Percentiles rank a stretch among this genome's conserved stretches.
phyloP scores from a whole-genome alignment of 2,888 invertebrate genomes.

The Lasioglossum marginatum region DNA sequence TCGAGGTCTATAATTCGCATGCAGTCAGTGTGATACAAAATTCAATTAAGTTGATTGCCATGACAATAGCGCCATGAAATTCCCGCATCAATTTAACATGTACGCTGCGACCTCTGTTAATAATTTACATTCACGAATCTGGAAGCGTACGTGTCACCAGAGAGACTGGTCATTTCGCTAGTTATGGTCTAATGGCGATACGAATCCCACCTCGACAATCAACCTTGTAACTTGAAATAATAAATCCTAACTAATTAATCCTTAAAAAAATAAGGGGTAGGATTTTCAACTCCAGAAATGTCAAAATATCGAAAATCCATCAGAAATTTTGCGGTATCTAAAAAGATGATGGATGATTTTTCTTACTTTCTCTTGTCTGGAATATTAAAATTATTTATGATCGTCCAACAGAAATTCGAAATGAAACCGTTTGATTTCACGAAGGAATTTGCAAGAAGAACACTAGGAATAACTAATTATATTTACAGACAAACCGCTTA shows the following conservation, averaged over 20 bases:
- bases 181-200: neutral
- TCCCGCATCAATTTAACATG: neutral
- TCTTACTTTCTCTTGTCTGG: neutral
- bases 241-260: neutral
- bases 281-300: neutral
- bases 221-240: neutral
- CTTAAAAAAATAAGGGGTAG: neutral
- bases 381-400: neutral
- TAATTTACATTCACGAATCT: neutral
- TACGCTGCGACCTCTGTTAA: slow-evolving; percentile 2
- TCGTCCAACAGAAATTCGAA: neutral
- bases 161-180: neutral
- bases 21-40: neutral
- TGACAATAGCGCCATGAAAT: neutral
- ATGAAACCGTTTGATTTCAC: no score
- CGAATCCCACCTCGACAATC: neutral
- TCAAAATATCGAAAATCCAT: neutral
- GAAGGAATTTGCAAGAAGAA: no score
- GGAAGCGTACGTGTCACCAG: neutral
- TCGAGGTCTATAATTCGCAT: neutral
- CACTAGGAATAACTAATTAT: neutral
- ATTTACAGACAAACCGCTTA: neutral
- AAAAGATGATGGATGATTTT: neutral
- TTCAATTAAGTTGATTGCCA: slow-evolving; percentile 3
- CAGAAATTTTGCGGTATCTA: neutral